Evolutionary conservation across 2,888 invertebrate species (phyloP).

Genomic region (Cheilosia impressa): DNA sequence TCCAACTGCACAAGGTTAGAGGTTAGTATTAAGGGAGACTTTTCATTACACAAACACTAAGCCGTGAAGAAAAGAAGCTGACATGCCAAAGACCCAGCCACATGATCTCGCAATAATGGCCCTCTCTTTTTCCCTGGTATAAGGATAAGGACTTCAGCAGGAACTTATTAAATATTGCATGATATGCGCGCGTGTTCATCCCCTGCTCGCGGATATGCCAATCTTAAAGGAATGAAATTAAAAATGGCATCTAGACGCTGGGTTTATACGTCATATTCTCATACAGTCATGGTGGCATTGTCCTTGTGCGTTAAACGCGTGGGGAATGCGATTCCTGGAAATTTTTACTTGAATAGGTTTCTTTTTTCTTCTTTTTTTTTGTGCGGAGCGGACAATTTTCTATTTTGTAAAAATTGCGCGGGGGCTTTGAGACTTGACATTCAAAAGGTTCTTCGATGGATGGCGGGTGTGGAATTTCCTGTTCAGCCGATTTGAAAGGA

Average conservation of each 20-base stretch:
- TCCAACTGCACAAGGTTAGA: slow-evolving; percentile 50
- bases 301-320: slow-evolving; percentile 46
- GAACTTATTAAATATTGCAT: slow-evolving; percentile 57
- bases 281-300: slow-evolving; percentile 21
- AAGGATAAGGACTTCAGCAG: slow-evolving; percentile 37
- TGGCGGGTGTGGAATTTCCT: slow-evolving; percentile 8
- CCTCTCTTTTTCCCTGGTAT: not conserved
- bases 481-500: slow-evolving; percentile 28
- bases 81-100: slow-evolving; percentile 48
- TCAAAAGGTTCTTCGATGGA: slow-evolving; percentile 36
- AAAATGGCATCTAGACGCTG: slow-evolving; percentile 4
- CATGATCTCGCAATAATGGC: slow-evolving; percentile 65
- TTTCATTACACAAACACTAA: slow-evolving; percentile 55
- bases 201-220: slow-evolving; percentile 55
- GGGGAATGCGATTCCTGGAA: slow-evolving; percentile 7
- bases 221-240: slow-evolving; percentile 54
- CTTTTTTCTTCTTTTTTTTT: slow-evolving; percentile 38
- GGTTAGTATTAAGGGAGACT: slow-evolving; percentile 52
- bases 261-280: not conserved
- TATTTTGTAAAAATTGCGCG: slow-evolving; percentile 22
- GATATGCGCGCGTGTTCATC: slow-evolving; percentile 23
- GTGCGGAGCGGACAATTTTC: not conserved
- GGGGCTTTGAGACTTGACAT: slow-evolving; percentile 34
- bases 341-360: slow-evolving; percentile 17
- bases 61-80: slow-evolving; percentile 57